Evolutionary conservation across 2,113 vertebrate genomes (phyloP).

Genomic region (Ciconia maguari): DNA sequence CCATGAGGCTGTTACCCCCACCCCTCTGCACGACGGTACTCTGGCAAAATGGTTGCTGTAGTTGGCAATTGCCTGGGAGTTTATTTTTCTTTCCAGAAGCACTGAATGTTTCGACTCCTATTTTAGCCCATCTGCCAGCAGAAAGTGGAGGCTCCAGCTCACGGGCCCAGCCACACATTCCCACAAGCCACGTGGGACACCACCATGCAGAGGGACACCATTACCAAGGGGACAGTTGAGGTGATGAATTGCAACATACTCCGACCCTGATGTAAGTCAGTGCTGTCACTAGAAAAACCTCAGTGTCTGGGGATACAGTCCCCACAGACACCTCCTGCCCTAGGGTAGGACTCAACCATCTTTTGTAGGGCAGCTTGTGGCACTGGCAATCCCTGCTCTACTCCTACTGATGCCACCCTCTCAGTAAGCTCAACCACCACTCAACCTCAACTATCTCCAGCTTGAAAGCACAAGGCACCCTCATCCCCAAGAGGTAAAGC

Average conservation of each 20-base stretch:
- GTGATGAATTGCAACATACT: background rate
- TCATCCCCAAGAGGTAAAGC: background rate
- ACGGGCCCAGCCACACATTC: fast-evolving
- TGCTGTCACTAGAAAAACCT: background rate
- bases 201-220: background rate
- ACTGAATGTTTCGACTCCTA: background rate
- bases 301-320: background rate
- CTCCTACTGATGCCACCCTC: background rate
- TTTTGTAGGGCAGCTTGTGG: background rate
- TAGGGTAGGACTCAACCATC: background rate
- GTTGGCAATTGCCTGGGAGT: background rate
- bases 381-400: background rate
- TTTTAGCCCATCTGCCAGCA: background rate
- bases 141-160: background rate
- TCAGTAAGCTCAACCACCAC: background rate
- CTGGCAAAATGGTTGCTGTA: background rate
- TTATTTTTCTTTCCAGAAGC: constrained; percentile 15
- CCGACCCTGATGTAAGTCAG: fast-evolving
- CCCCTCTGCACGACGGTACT: fast-evolving
- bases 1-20: background rate
- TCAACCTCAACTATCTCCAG: background rate
- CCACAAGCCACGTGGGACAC: fast-evolving
- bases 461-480: background rate
- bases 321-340: background rate
- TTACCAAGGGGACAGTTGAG: background rate